Conservation (phyloP, 2,888 invertebrate genomes). For the Chymomyza procnemis region DNA sequence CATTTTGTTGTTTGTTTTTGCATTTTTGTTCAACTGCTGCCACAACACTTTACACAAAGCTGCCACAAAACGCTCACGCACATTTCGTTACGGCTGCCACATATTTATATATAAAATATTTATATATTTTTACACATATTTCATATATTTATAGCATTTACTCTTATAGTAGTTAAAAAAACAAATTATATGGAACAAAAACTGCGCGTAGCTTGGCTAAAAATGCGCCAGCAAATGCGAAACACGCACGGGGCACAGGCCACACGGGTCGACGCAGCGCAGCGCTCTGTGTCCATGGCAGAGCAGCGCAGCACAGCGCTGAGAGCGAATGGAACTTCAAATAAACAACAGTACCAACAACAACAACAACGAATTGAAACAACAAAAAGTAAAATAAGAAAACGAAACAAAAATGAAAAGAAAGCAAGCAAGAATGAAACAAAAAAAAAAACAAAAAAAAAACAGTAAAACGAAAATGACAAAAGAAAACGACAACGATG, state of each 20-base stretch:
- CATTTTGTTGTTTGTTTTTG: not conserved
- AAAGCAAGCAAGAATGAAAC: not conserved
- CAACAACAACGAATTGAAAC: not conserved
- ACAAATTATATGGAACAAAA: constrained; percentile 6
- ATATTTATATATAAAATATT: not conserved
- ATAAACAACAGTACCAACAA: not conserved
- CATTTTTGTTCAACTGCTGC: not conserved
- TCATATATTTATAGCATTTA: not conserved
- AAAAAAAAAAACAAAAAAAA: not conserved
- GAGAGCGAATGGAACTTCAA: not conserved
- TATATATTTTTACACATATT: not conserved
- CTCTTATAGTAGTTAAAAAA: not conserved
- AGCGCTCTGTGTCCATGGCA: too few species aligned
- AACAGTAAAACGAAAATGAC: not conserved
- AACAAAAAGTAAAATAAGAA: not conserved
- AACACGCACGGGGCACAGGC: not conserved
- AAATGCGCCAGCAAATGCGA: constrained; percentile 4
- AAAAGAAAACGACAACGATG: not conserved
- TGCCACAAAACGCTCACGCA: not conserved
- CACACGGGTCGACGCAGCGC: not conserved
- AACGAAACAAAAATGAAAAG: not conserved
- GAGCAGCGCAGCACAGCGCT: not conserved
- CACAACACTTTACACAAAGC: not conserved
- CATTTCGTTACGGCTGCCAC: not conserved
- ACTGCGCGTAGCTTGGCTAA: constrained; percentile 2